Base-by-base conservation (phyloP, 2,888 invertebrate species). In the Pseudoips prasinana region DNA sequence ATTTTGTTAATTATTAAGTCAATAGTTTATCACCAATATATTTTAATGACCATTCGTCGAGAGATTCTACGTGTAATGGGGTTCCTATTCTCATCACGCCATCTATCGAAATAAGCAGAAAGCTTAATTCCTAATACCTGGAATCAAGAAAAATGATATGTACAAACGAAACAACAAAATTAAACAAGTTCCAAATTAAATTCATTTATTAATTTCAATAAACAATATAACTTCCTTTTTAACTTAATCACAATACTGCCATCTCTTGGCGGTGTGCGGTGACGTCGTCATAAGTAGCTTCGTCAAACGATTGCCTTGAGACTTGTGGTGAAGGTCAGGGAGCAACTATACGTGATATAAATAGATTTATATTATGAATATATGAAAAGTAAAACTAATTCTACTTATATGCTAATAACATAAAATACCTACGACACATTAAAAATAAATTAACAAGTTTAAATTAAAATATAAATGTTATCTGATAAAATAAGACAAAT, bases 401-500 rank as follows among this genome's bases (percentile, higher is more conserved):
- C 5, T n/a, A n/a, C n/a, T n/a, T n/a, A n/a, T n/a, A n/a, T n/a
- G n/a, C n/a, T n/a, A n/a, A n/a, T n/a, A n/a, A n/a, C n/a, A n/a
- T n/a, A n/a, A n/a, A n/a, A n/a, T n/a, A n/a, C n/a, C n/a, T n/a
- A n/a, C n/a, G n/a, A n/a, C n/a, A n/a, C n/a, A n/a, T n/a, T n/a
- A n/a, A n/a, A n/a, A n/a, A n/a, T n/a, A n/a, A n/a, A n/a, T 3
- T 14, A 14, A 14, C 5, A 14, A 14, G 14, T 14, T 14, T 14
- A 14, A 14, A 5, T 5, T 14, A 14, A 14, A 14, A 14, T 14
- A 3, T 14, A 2, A 14, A 14, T 14, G 14, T 50, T 58, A 58
- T 64, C 46, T 56, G 58, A 53, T 39, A 39, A 51, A 58, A 51
- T 43, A 46, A 52, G 43, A 43, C 41, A 56, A 50, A 40, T 37